Percentiles rank a stretch among this genome's conserved stretches.
These are phyloP conservation scores for Dasypus novemcinctus DNA, from an alignment of 2,113 vertebrate genomes.

Conservation along the genomic window DNA sequence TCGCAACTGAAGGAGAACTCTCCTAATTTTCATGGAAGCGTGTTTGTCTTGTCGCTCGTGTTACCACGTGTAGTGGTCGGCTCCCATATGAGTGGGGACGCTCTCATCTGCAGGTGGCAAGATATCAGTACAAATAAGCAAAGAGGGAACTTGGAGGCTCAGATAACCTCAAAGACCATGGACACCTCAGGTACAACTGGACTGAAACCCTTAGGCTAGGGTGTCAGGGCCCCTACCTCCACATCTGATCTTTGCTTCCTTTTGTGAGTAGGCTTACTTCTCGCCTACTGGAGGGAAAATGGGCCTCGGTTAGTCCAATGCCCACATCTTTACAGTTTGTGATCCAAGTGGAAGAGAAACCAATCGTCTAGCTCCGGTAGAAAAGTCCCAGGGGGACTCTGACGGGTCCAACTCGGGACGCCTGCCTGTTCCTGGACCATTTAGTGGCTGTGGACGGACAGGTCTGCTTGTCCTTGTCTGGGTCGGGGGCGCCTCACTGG, in stretches of 20 bases:
- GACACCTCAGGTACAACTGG: not conserved
- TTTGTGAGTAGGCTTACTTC: not conserved
- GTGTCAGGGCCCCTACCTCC: not conserved
- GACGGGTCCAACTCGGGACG: not conserved
- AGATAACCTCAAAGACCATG: not conserved
- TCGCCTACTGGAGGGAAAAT: not conserved
- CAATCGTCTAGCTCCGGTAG: not conserved
- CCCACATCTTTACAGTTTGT: not conserved
- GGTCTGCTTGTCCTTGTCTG: not conserved
- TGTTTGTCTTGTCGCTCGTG: not conserved
- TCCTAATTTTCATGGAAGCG: not conserved
- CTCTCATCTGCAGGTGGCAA: not conserved
- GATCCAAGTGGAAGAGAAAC: not conserved
- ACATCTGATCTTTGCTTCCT: not conserved
- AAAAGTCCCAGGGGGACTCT: not conserved
- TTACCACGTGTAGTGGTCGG: not conserved
- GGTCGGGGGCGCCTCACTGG: not conserved
- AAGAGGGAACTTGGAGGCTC: not conserved
- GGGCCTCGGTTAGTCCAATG: not conserved
- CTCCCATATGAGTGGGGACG: not conserved
- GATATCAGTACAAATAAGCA: not conserved
- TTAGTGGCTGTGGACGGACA: not conserved
- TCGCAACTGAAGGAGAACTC: not conserved
- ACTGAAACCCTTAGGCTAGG: not conserved
- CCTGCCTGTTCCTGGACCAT: not conserved